phyloP scores from a whole-genome alignment of 2,797 vertebrate genomes.

The Malurus leucopterus region DNA sequence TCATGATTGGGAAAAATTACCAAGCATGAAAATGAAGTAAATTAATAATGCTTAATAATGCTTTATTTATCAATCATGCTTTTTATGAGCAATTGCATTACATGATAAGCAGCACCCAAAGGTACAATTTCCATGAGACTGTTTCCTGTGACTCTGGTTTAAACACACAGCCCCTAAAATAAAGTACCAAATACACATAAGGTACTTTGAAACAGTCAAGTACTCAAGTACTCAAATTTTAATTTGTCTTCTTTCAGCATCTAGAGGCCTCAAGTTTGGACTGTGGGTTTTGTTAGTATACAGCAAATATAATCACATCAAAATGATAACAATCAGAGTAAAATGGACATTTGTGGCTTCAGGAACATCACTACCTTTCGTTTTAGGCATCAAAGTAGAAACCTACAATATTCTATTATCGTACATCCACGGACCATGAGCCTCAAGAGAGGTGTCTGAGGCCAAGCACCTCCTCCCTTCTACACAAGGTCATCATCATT shows the following conservation, averaged over 20 bases:
- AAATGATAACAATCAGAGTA: background rate
- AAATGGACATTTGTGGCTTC: background rate
- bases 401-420: background rate
- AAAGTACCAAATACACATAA: background rate
- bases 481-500: background rate
- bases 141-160: background rate
- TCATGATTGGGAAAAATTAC: constrained; percentile 31
- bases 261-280: background rate
- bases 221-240: background rate
- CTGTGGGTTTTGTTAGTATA: background rate
- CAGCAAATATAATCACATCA: background rate
- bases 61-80: background rate
- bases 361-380: background rate
- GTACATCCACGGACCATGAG: background rate
- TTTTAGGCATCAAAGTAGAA: background rate
- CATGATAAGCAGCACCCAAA: background rate
- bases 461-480: background rate
- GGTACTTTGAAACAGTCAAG: background rate
- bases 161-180: background rate
- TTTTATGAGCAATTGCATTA: background rate
- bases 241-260: background rate
- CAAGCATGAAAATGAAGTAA: background rate
- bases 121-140: background rate
- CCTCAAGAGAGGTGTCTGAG: background rate
- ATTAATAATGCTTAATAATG: background rate